Evolutionary conservation across 2,797 vertebrate genomes (phyloP), one percentile per base, ranked within the genome.

Genomic region (Phoxinus dragarum): DNA sequence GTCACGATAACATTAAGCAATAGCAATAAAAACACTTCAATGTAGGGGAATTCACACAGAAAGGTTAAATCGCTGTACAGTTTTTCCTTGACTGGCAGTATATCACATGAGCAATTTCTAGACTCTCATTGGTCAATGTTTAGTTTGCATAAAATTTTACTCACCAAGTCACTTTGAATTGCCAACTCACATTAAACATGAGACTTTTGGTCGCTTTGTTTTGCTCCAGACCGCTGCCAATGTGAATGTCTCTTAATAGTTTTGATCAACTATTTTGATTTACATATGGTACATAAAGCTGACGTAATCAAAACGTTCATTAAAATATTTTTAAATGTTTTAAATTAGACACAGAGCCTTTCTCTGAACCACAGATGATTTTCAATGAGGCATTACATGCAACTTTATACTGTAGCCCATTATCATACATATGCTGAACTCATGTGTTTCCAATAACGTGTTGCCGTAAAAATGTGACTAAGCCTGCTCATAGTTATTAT

Each of bases 291-390:
- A 54, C 27, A 27, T 34, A 54, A 27, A 23, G 47, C 31, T 17
- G 34, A 40, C 47, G 49, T 49, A 66, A 68, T 81, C 21, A 40
- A 69, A 69, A 38, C 42, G 34, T 54, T 38, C 66, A 81, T 31
- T 67, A 21, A 84, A 52, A 80, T 23, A 67, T 49, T 78, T 78
- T 14, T 88, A 54, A 56, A 56, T 40, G 5, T 40, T 71, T 81
- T 61, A 59, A 59, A 82, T 56, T 72, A 56, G 10, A 59, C 67
- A 40, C 36, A 44, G 68, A 59, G 52, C 36, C n/a, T 72, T 72
- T 52, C 52, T 82, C 68, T 59, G 49, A 71, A 72, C n/a, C 80
- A 59, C 52, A 59, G 67, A 54, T 81, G 52, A 72, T 72, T 81
- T 69, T 80, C 59, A 76, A 34, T 40, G 52, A 54, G 31, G 84